Base-by-base conservation (phyloP, 2,797 vertebrate genomes). In the Danio albolineatus region DNA sequence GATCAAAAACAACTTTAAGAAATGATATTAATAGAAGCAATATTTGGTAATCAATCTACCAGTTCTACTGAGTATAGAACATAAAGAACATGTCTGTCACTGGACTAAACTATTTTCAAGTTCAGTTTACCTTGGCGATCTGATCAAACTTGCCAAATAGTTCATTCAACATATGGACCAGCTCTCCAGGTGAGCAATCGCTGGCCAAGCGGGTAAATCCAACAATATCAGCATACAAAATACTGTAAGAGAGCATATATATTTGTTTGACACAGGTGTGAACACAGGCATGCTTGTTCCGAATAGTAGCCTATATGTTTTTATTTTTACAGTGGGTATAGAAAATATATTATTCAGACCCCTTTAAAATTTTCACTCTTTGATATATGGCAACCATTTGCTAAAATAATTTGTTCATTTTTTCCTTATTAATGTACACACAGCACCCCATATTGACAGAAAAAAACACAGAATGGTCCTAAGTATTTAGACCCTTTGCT, bases 81-180 rank as follows among this genome's bases (percentile, higher is more conserved):
- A 36, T 36, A 17, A 19, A 36, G 54, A 12, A 5, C 19, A 48
- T 60, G 43, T 12, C 67, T 48, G 16, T 71, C 12, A 64, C 7
- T 36, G 64, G 46, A 44, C 14, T 46, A n/a, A 14, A 17, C 28
- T 5, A 19, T 19, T 28, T 21, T 67, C 10, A 16, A 8, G 21
- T 14, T 48, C 7, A 36, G 14, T 86, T 86, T 91, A 99, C 98
- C 95, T 99, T 99, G 80, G 97, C 98, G 71, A 99, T 99, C 88
- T 99, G 98, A 87, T 99, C 98, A 69, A 99, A 99, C 86, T 99
- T 99, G 82, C 98, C 98, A 10, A 99, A 99, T 46, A 99, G 95
- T 80, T 99, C 97, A 0, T 99, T 99, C 17, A 99, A 90, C 96
- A 97, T 99, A 82, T 98, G 96, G 41, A 99, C 98, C 1, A 99